Evolutionary conservation across 1,140 invertebrate species (phyloP), one percentile per base, ranked within the genome.

Genomic region (Papilio glaucus): DNA sequence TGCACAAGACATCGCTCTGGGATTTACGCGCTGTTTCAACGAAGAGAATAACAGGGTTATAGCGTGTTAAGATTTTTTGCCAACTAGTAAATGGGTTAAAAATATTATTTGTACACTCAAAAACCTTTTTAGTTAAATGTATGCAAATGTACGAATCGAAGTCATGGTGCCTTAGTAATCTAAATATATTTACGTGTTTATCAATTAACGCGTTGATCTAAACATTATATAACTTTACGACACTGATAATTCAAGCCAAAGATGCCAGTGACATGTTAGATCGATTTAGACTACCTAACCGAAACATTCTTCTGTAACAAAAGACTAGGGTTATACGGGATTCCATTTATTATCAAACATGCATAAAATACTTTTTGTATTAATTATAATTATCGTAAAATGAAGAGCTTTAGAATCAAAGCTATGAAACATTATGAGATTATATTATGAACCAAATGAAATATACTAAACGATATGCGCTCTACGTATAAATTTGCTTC

Each of bases 1-100:
- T 15, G 12, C n/a, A 61, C 29, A 61, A 57, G 49, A 57, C 49
- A 57, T 57, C 49, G 49, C 49, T 57, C 49, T 24, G 9, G 49
- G 49, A 12, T 57, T 57, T 57, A 57, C 49, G 49, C 24, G 49
- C 29, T 33, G 29, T 33, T 33, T 57, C 21, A 57, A 57, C 49
- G 21, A 57, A 21, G 8, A 24, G 21, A 24, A 24, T 21, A 57
- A 33, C 29, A 3, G 29, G 6, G 29, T 3, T 1, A 53, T 12
- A 24, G 49, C 18, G 18, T 49, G 15, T 57, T 57, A 10, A 24
- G 3, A 57, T 24, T 0, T 57, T 0, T 24, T 57, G 21, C 8
- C 21, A 57, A 57, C 24, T 24, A 53, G 21, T 8, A 53, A 57
- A 26, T 57, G 21, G 9, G 9, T 13, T 10, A 10, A 57, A 12